Conservation (phyloP, 2,113 vertebrate species). For the Lepus europaeus region DNA sequence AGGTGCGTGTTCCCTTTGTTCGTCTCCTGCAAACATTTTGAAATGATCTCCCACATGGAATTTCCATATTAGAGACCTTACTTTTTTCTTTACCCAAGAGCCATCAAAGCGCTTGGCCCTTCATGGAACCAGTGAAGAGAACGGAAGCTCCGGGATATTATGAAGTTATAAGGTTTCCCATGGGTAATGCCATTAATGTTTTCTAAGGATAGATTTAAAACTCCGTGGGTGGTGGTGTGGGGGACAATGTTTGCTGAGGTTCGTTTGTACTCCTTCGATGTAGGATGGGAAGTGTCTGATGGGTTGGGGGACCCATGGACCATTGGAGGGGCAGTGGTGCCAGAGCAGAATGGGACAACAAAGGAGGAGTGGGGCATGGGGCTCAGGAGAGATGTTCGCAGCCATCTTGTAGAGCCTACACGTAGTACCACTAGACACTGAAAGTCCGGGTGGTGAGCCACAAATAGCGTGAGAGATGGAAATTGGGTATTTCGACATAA, state of each 20-base stretch:
- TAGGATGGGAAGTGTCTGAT: neutral
- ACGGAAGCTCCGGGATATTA: constrained; percentile 99
- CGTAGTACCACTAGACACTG: accelerated
- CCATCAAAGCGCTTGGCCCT: constrained; percentile 99
- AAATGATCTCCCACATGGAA: constrained; percentile 80
- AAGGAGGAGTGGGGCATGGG: neutral
- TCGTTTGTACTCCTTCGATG: neutral
- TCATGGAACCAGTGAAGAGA: constrained; percentile 99
- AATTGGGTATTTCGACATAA: neutral
- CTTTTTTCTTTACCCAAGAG: constrained; percentile 91
- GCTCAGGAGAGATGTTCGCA: accelerated
- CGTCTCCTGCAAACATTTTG: constrained; percentile 65
- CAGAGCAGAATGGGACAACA: neutral
- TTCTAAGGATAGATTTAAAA: constrained; percentile 85
- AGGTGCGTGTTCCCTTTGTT: constrained; percentile 89
- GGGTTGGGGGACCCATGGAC: neutral
- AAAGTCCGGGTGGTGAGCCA: neutral
- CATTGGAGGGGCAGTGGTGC: constrained; percentile 34
- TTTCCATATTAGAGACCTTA: constrained; percentile 86
- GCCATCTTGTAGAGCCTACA: neutral
- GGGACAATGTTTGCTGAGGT: constrained; percentile 57
- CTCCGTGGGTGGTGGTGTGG: constrained; percentile 75
- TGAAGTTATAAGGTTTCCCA: constrained; percentile 99
- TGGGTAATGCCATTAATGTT: constrained; percentile 93
- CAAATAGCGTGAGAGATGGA: neutral